These are phyloP conservation scores for Etheostoma nigrum DNA, from an alignment of 2,797 vertebrate genomes.

Conservation along the genomic window DNA sequence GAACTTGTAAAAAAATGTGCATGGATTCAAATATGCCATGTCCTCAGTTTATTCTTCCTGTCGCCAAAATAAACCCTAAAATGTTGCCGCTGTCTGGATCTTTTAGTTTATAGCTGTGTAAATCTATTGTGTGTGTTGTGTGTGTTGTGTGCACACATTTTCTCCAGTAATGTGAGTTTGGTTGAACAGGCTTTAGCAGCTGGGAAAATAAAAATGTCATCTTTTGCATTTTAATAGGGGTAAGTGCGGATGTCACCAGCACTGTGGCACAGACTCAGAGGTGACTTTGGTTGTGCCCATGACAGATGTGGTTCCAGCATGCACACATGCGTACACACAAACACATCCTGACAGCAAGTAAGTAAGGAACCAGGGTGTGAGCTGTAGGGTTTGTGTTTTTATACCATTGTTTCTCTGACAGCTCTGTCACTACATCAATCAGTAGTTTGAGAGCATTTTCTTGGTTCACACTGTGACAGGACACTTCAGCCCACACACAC, in stretches of 20 bases:
- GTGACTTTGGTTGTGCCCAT: conserved; percentile 30
- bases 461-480: conserved; percentile 16
- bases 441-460: conserved; percentile 23
- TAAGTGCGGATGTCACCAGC: conserved; percentile 37
- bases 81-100: conserved; percentile 35
- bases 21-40: conserved; percentile 9
- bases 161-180: conserved; percentile 5
- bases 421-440: conserved; percentile 30
- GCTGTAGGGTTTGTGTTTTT: conserved; percentile 40
- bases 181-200: background rate
- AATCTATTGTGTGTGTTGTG: background rate
- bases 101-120: conserved; percentile 5
- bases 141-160: background rate
- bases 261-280: conserved; percentile 23
- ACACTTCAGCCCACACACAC: conserved; percentile 13
- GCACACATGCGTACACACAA: background rate
- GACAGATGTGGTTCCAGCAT: conserved; percentile 28
- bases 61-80: conserved; percentile 20
- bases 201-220: conserved; percentile 16
- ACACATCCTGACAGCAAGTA: conserved; percentile 17
- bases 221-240: conserved; percentile 8
- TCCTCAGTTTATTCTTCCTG: background rate
- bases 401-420: conserved; percentile 28
- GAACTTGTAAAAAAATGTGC: conserved; percentile 6
- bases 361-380: conserved; percentile 20